Conservation (phyloP, 2,113 vertebrate genomes). For the Cynopterus brachyotis region DNA sequence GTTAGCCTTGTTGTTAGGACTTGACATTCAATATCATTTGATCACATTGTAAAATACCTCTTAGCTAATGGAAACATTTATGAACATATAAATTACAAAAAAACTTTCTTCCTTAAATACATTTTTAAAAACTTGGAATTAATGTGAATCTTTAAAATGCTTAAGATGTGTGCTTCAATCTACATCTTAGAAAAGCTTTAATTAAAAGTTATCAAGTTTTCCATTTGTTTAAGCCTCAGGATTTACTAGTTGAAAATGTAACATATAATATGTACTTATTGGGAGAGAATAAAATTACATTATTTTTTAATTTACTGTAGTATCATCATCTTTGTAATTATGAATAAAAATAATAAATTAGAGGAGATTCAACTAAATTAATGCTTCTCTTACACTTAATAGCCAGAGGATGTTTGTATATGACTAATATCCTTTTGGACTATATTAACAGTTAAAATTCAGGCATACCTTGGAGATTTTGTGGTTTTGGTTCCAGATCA, state of each 20-base stretch:
- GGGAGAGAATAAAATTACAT: slow-evolving; percentile 6
- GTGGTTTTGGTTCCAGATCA: not conserved
- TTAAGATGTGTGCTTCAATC: not conserved
- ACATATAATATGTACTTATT: not conserved
- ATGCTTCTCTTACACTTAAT: not conserved
- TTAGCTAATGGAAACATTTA: slow-evolving; percentile 37
- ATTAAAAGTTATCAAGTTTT: not conserved
- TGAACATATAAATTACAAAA: not conserved
- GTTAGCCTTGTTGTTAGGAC: not conserved
- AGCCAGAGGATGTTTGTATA: not conserved
- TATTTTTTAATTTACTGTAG: not conserved
- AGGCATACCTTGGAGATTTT: not conserved
- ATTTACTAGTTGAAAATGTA: not conserved
- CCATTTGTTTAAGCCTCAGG: not conserved
- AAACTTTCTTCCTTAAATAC: not conserved
- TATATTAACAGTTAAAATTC: not conserved
- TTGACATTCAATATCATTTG: not conserved
- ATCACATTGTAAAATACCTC: slow-evolving; percentile 41
- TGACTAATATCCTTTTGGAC: slow-evolving; percentile 2
- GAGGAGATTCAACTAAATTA: slow-evolving; percentile 42
- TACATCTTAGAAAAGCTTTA: not conserved
- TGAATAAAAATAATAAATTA: not conserved
- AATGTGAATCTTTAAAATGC: slow-evolving; percentile 18
- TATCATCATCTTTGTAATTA: slow-evolving; percentile 3
- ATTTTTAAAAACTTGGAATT: not conserved